Conservation (phyloP, 2,888 invertebrate genomes). For the Leucophenga maculata region DNA sequence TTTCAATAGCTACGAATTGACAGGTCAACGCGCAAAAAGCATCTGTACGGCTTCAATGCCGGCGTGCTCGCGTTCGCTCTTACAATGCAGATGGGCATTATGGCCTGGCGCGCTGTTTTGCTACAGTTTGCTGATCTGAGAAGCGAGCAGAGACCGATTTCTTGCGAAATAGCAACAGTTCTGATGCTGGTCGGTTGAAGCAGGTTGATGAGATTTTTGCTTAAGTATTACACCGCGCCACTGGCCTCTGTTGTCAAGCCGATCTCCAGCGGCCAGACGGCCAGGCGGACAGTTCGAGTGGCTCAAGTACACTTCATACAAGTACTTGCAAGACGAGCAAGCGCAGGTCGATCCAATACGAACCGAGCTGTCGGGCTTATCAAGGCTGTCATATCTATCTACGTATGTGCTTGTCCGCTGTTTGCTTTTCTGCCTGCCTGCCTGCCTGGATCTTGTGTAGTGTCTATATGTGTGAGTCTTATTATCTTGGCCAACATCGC, state of each 20-base stretch:
- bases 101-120: background rate
- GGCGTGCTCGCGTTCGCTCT: background rate
- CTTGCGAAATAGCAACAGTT: slow-evolving; percentile 4
- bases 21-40: slow-evolving; percentile 70
- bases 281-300: background rate
- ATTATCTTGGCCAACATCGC: slow-evolving; percentile 58
- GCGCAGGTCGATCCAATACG: slow-evolving; percentile 4
- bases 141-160: background rate
- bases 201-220: slow-evolving; percentile 28
- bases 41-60: slow-evolving; percentile 29
- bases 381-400: slow-evolving; percentile 47
- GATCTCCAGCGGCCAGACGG: background rate
- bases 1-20: slow-evolving; percentile 72
- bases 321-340: background rate
- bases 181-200: slow-evolving; percentile 24
- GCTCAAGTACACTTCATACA: background rate
- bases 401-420: slow-evolving; percentile 21
- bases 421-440: slow-evolving; percentile 20
- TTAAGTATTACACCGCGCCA: slow-evolving; percentile 28
- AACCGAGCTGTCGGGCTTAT: slow-evolving; percentile 40
- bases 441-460: slow-evolving; percentile 24
- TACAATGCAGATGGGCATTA: background rate
- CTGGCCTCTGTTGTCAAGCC: background rate
- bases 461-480: slow-evolving; percentile 24
- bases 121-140: background rate